A percentile compares a stretch with the other conserved stretches of the same genome.
These are phyloP conservation scores for Hiodon tergisus DNA, from an alignment of 2,113 vertebrate species.

Conservation along the genomic window DNA sequence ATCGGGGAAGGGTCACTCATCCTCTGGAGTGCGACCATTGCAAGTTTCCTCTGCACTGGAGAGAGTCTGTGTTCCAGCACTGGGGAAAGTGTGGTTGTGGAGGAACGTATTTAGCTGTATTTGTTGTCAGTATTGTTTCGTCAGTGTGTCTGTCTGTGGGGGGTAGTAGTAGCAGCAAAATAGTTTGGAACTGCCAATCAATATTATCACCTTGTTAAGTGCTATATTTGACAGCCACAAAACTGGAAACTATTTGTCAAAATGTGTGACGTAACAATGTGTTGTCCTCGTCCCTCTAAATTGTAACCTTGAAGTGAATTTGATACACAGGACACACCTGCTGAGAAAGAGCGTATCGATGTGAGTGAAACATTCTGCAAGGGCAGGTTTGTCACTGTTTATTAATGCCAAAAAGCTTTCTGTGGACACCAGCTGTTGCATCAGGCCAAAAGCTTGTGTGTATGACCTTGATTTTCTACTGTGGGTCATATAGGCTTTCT, in stretches of 20 bases:
- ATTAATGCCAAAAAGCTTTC: conserved; percentile 74
- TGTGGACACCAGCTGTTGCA: conserved; percentile 87
- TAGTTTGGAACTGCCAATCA: no score
- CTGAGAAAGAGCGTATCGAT: conserved; percentile 64
- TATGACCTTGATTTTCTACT: conserved; percentile 85
- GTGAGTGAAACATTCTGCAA: conserved; percentile 64
- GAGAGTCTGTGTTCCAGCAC: no score
- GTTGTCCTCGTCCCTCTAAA: conserved; percentile 59
- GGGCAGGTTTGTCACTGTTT: conserved; percentile 71
- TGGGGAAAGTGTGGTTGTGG: no score
- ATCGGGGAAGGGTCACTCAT: no score
- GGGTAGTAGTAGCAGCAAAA: no score
- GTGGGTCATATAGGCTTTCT: conserved; percentile 47
- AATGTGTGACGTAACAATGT: conserved; percentile 65
- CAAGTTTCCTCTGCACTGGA: no score
- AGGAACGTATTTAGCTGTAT: no score
- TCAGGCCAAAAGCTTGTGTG: conserved; percentile 67
- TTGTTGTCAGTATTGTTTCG: no score
- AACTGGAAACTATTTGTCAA: conserved; percentile 34
- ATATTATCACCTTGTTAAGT: background rate
- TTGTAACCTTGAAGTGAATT: conserved; percentile 72
- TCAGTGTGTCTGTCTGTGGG: no score
- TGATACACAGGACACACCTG: conserved; percentile 64
- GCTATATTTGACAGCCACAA: background rate
- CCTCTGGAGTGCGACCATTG: no score